Base-by-base conservation (phyloP, 64 coral and sea anemone species). In the Montipora efflorescens region DNA sequence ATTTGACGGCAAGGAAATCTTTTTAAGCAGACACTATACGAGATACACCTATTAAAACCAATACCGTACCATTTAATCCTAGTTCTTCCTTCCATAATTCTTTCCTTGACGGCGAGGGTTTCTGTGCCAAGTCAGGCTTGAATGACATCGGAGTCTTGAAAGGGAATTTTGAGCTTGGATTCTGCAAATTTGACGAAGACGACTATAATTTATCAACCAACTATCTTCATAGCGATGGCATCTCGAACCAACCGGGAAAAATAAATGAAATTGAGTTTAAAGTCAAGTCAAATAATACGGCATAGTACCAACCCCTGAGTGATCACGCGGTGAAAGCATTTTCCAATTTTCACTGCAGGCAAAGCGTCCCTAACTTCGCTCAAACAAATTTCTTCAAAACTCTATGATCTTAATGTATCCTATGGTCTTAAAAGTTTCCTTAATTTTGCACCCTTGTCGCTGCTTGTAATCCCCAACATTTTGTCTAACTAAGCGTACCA, bases 61-160 rank as follows among this genome's bases (percentile, higher is more conserved):
- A 48, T 46, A 72, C 18, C 89, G 64, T 89, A 98, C 97, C 97
- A 69, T 94, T 91, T 5, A 98, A 86, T 36, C 97, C 97, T 10
- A 98, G 62, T 87, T 98, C 83, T 81, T 93, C 44, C 47, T 91
- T 96, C 97, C 97, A 98, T 21, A 98, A 79, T 76, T 98, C 97
- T 15, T 98, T 89, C 78, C 97, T 91, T 22, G 97, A 98, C 23
- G 94, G 97, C 18, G 97, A 98, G n/a, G 97, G 97, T 14, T 94
- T 95, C 48, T 88, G 80, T 3, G 76, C 69, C 15, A 85, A 55
- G 15, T 92, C 78, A 83, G 97, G 97, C 25, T 83, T 95, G 74
- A 91, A 98, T 68, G 91, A 76, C 95, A 96, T 98, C 66, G 97
- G 97, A 12, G 88, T 96, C 66, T 98, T 95, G 67, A 92, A 98